phyloP scores from a whole-genome alignment of 1,140 invertebrate species.

The Neodiprion fabricii region DNA sequence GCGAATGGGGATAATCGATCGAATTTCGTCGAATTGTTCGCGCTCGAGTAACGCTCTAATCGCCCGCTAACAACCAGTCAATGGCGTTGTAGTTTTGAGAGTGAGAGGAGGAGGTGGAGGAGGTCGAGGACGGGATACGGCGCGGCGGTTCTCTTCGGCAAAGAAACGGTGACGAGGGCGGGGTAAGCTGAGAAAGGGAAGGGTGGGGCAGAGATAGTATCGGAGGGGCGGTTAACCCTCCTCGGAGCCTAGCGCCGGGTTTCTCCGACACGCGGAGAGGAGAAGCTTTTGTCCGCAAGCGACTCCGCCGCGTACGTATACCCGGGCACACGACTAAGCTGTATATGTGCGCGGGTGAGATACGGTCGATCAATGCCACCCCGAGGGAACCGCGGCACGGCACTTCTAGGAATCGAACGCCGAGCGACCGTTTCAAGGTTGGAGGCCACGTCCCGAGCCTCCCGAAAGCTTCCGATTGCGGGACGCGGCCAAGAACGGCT shows the following conservation, averaged over 20 bases:
- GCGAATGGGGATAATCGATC: not conserved
- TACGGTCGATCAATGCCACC: slow-evolving; percentile 1
- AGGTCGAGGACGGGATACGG: slow-evolving; percentile 16
- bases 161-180: slow-evolving; percentile 21
- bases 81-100: slow-evolving; percentile 5
- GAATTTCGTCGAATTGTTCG: not conserved
- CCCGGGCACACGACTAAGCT: not conserved
- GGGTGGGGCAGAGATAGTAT: slow-evolving; percentile 28
- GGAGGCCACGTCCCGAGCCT: not conserved
- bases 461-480: not conserved
- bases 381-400: not conserved
- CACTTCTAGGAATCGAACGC: not conserved
- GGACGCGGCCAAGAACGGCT: not conserved
- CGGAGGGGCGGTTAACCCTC: not conserved
- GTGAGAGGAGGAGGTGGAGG: slow-evolving; percentile 24
- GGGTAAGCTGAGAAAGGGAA: slow-evolving; percentile 22
- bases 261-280: not conserved
- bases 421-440: not conserved
- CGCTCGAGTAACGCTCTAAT: not conserved
- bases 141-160: slow-evolving; percentile 1
- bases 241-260: not conserved
- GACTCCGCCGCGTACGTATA: too few species aligned
- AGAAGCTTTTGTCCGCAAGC: not conserved
- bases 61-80: not conserved
- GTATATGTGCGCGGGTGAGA: not conserved